These are phyloP conservation scores for Solea senegalensis DNA, from an alignment of 2,113 vertebrate species.

Conservation along the genomic window DNA sequence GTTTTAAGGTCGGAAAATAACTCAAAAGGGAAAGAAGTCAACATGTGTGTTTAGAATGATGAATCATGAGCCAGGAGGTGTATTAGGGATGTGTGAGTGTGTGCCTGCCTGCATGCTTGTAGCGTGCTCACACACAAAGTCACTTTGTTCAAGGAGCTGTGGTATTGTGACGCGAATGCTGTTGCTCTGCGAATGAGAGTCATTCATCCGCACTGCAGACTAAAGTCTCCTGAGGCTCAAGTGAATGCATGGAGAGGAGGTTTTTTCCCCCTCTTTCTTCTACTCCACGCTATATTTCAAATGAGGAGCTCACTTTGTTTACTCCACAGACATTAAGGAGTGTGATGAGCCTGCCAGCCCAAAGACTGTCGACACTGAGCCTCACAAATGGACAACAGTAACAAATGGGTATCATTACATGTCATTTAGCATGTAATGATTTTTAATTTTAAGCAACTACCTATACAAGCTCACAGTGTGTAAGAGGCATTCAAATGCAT, in stretches of 20 bases:
- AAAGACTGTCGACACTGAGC: slow-evolving; percentile 17
- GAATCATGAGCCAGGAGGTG: slow-evolving; percentile 2
- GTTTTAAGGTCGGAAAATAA: slow-evolving; percentile 36
- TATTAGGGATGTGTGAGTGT: slow-evolving; percentile 10
- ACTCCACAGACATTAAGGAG: slow-evolving; percentile 47
- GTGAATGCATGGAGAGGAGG: slow-evolving; percentile 22
- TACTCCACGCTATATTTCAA: slow-evolving; percentile 34
- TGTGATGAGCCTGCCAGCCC: slow-evolving; percentile 34
- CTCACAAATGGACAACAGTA: slow-evolving; percentile 44
- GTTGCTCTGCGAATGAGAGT: slow-evolving; percentile 23
- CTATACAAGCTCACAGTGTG: too few relatives aligned
- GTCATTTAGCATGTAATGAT: too few relatives aligned
- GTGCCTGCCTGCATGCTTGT: slow-evolving; percentile 4
- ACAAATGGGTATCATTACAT: slow-evolving; percentile 40
- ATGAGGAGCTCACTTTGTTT: slow-evolving; percentile 54
- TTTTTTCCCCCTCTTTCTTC: slow-evolving; percentile 13
- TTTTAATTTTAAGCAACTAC: too few relatives aligned
- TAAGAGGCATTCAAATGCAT: too few relatives aligned
- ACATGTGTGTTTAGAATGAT: slow-evolving; percentile 21
- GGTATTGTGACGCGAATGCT: slow-evolving; percentile 42
- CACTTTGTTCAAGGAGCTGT: slow-evolving; percentile 47
- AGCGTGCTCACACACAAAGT: slow-evolving; percentile 41
- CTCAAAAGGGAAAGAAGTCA: background rate
- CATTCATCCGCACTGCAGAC: slow-evolving; percentile 43
- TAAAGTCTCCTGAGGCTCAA: slow-evolving; percentile 50